A percentile compares a stretch with the other conserved stretches of the same genome.
Evolutionary conservation across 2,113 vertebrate genomes (phyloP).

Genomic region (Amia ocellicauda): DNA sequence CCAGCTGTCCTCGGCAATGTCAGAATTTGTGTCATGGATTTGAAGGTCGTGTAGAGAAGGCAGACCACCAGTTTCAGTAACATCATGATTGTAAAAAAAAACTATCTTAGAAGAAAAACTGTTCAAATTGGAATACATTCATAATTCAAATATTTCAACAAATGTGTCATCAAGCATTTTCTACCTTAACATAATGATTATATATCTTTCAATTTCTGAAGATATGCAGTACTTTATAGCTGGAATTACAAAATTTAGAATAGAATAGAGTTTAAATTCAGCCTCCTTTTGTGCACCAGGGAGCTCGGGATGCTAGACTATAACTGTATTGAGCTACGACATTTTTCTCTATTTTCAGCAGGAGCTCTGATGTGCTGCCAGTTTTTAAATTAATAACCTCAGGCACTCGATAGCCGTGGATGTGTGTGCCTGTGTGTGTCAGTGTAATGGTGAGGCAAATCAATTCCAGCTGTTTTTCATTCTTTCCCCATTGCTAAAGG

Average conservation of each 20-base stretch:
- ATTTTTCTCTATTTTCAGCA: conserved; percentile 6
- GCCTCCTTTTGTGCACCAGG: conserved; percentile 28
- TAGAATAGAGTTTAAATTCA: conserved; percentile 26
- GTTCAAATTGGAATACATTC: too few relatives aligned
- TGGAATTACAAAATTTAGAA: conserved; percentile 17
- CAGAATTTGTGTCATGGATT: background rate
- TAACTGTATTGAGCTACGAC: conserved; percentile 6
- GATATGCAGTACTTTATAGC: conserved; percentile 2
- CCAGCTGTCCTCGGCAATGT: conserved; percentile 12
- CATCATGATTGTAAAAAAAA: background rate
- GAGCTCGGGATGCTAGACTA: background rate
- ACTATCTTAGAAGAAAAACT: too few relatives aligned
- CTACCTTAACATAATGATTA: conserved; percentile 14
- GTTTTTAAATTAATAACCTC: background rate
- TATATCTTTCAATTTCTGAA: conserved; percentile 17
- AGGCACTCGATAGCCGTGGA: background rate
- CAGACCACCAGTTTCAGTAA: background rate
- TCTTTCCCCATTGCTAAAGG: background rate
- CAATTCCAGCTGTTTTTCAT: background rate
- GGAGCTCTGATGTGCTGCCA: background rate
- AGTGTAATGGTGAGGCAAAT: background rate
- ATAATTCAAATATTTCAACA: too few relatives aligned
- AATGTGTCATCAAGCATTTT: too few relatives aligned
- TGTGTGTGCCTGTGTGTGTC: background rate
- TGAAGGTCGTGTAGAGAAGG: background rate